Percentiles rank a stretch among this genome's conserved stretches.
Evolutionary conservation across 35 echinoderm and acorn worm genomes (phyloP).

Genomic region (Eucidaris tribuloides): DNA sequence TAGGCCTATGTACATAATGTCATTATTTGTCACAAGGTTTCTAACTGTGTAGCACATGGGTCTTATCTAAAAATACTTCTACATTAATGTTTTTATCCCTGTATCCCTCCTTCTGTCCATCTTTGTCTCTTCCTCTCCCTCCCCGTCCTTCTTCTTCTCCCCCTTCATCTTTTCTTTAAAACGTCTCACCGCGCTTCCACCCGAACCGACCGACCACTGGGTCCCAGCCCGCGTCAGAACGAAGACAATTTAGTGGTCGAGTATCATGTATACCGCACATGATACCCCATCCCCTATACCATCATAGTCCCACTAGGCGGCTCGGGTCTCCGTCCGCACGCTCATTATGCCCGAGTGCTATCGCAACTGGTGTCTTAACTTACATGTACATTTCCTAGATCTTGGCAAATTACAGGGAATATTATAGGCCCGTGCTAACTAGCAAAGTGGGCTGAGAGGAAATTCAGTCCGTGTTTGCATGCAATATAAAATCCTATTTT

Average conservation of each 20-base stretch:
- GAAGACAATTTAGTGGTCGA: conserved; percentile 33
- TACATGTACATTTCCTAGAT: conserved; percentile 36
- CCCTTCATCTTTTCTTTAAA: background rate
- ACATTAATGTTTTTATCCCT: background rate
- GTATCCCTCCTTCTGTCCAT: background rate
- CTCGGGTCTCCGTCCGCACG: conserved; percentile 7
- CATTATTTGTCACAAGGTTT: no score
- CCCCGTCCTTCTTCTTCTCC: background rate
- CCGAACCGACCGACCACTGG: no score
- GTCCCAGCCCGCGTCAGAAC: no score
- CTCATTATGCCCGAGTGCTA: conserved; percentile 25
- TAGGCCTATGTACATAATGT: no score
- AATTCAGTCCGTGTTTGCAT: conserved; percentile 21
- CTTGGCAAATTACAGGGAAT: conserved; percentile 35
- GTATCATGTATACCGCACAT: conserved; percentile 16
- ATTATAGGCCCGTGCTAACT: conserved; percentile 19
- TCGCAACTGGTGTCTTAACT: conserved; percentile 21
- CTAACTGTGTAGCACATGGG: no score
- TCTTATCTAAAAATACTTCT: no score
- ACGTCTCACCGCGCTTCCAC: no score
- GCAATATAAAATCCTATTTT: conserved; percentile 18
- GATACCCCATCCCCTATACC: conserved; percentile 24
- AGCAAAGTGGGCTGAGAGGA: conserved; percentile 10
- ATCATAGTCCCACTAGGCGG: conserved; percentile 17
- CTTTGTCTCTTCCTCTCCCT: background rate